These are phyloP conservation scores for Bothrops jararaca DNA, from an alignment of 2,113 vertebrate genomes.

Conservation along the genomic window DNA sequence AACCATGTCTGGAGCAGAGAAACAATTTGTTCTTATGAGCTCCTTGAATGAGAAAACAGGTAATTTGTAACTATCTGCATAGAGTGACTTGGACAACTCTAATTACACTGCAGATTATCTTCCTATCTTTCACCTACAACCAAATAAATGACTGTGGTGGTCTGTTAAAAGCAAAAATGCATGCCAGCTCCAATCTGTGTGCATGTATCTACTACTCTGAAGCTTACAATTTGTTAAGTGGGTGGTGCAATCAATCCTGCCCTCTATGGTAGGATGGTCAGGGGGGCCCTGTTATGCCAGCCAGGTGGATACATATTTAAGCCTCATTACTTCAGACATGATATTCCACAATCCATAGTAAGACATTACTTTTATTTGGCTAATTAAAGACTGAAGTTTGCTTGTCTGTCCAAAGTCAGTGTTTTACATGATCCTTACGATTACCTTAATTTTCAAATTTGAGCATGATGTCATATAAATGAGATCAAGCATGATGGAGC, in stretches of 20 bases:
- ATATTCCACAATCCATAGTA: not conserved
- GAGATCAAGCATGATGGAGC: constrained; percentile 10
- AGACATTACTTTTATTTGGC: not conserved
- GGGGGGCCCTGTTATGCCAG: no score
- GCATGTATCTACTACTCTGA: not conserved
- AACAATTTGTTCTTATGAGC: not conserved
- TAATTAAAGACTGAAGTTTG: not conserved
- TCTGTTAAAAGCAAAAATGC: not conserved
- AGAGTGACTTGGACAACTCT: not conserved
- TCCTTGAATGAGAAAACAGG: not conserved
- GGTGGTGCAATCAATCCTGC: not conserved
- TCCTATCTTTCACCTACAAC: no score
- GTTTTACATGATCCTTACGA: not conserved
- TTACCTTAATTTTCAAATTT: not conserved
- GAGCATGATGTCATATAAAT: not conserved
- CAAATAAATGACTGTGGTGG: no score
- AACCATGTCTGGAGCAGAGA: not conserved
- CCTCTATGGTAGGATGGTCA: not conserved
- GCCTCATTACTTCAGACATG: not conserved
- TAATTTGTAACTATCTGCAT: not conserved
- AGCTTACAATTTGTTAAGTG: not conserved
- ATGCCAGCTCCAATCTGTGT: not conserved
- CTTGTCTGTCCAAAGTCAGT: not conserved
- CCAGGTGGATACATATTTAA: not conserved
- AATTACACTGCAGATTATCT: not conserved